phyloP scores from a whole-genome alignment of 2,888 invertebrate genomes.

The Allolobophora icterica region DNA sequence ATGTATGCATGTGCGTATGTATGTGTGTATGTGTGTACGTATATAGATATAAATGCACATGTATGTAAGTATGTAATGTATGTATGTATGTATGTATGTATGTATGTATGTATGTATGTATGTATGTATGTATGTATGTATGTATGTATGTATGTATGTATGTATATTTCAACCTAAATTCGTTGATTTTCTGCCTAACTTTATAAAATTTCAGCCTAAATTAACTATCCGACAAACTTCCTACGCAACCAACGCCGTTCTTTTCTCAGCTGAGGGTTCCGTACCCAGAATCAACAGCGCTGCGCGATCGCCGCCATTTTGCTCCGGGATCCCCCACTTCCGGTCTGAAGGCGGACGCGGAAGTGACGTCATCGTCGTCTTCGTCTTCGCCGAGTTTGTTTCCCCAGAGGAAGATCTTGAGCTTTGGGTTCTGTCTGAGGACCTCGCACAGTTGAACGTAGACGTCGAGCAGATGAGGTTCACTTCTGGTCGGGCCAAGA shows the following conservation, averaged over 20 bases:
- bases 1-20: slow-evolving; percentile 4
- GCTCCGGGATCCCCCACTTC: background rate
- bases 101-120: no score
- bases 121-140: no score
- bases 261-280: slow-evolving; percentile 4
- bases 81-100: no score
- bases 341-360: background rate
- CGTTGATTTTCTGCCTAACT: no score
- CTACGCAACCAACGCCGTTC: background rate
- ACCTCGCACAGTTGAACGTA: slow-evolving; percentile 59
- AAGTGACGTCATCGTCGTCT: background rate
- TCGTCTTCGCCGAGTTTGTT: slow-evolving; percentile 52
- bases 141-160: no score
- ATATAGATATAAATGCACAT: background rate
- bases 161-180: no score
- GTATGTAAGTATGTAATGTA: background rate
- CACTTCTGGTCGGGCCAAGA: background rate
- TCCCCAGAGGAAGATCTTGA: slow-evolving; percentile 62
- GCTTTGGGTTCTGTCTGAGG: slow-evolving; percentile 59
- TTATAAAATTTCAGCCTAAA: no score
- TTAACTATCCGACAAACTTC: background rate
- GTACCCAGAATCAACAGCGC: slow-evolving; percentile 1
- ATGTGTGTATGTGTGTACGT: no score
- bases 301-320: slow-evolving; percentile 4
- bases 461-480: slow-evolving; percentile 32